Conservation (phyloP, 2,888 invertebrate species). For the Drosophila austrosaltans region DNA sequence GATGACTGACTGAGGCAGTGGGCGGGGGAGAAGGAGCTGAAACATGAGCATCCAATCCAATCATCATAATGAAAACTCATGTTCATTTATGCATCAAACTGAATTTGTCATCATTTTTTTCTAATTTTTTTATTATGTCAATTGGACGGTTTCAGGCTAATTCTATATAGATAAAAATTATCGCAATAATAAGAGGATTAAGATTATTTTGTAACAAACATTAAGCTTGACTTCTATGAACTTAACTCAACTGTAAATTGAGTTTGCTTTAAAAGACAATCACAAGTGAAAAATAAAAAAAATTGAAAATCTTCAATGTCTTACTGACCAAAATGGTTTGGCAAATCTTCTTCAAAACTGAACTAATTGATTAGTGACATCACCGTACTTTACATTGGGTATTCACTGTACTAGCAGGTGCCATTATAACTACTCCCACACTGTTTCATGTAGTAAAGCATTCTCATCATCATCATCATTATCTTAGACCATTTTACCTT, state of each 20-base stretch:
- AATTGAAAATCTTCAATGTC: no score
- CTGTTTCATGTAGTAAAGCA: slow-evolving; percentile 26
- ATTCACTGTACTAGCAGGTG: slow-evolving; percentile 11
- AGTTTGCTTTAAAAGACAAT: no score
- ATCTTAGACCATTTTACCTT: slow-evolving; percentile 30
- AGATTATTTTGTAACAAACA: no score
- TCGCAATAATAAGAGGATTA: not conserved
- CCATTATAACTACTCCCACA: slow-evolving; percentile 20
- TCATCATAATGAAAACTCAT: slow-evolving; percentile 22
- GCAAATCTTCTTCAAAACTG: no score
- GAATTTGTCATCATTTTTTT: slow-evolving; percentile 53
- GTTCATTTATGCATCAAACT: slow-evolving; percentile 61
- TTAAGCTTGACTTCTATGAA: no score
- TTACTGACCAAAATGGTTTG: no score
- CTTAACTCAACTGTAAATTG: no score
- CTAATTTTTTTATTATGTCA: slow-evolving; percentile 50
- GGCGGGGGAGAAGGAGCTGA: not conserved
- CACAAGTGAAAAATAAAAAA: no score
- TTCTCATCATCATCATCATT: slow-evolving; percentile 3
- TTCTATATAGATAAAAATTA: not conserved
- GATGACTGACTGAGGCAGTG: not conserved
- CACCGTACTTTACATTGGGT: not conserved
- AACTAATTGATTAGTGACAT: not conserved
- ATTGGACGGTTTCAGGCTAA: slow-evolving; percentile 20
- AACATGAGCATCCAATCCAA: slow-evolving; percentile 15